These are phyloP conservation scores for Gymnocephalus cernua DNA, from an alignment of 2,113 vertebrate species.

Conservation along the genomic window DNA sequence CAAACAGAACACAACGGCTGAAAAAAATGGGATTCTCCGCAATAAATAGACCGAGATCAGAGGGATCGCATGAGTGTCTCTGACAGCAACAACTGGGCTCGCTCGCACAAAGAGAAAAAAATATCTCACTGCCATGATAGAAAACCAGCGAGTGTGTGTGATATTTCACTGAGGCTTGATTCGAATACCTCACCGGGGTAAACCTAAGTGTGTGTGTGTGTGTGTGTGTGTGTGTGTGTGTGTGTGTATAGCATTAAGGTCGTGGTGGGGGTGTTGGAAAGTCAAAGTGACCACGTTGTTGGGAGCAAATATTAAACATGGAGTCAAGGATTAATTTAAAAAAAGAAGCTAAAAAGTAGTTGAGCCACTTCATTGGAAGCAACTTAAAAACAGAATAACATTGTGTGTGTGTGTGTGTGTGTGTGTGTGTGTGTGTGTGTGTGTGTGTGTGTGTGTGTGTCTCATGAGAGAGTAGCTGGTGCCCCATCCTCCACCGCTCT, in stretches of 20 bases:
- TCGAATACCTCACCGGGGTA: conserved; percentile 54
- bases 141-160: conserved; percentile 72
- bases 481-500: conserved; percentile 59
- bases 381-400: background rate
- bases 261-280: background rate
- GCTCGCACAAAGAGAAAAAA: background rate
- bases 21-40: background rate
- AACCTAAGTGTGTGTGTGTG: conserved; percentile 26
- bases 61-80: conserved; percentile 2
- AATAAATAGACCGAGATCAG: background rate
- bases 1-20: background rate
- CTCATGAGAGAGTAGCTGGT: conserved; percentile 36
- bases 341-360: background rate
- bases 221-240: conserved; percentile 8
- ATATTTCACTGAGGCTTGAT: conserved; percentile 74
- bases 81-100: background rate
- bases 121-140: conserved; percentile 47
- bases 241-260: background rate
- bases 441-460: conserved; percentile 2
- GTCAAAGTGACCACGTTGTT: background rate
- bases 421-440: conserved; percentile 32
- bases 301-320: background rate
- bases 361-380: background rate
- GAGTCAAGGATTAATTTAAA: background rate
- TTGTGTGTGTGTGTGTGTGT: conserved; percentile 19